phyloP scores from a whole-genome alignment of 1,140 invertebrate genomes.

The Drosophila pachea region DNA sequence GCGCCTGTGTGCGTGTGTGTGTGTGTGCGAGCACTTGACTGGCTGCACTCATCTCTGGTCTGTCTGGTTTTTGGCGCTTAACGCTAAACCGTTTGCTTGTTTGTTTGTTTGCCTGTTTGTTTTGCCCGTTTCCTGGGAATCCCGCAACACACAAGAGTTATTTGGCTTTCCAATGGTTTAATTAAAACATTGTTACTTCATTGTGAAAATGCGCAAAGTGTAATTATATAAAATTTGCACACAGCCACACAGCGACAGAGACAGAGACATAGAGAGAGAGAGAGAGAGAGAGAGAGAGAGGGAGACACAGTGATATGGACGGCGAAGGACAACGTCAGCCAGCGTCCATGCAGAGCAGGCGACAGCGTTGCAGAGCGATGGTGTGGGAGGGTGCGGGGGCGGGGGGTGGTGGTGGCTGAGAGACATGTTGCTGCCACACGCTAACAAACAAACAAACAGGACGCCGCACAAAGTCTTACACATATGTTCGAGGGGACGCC shows the following conservation, averaged over 20 bases:
- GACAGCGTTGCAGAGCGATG: too few species aligned
- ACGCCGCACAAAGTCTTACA: slow-evolving; percentile 59
- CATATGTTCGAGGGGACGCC: slow-evolving; percentile 57
- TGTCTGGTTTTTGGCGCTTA: slow-evolving; percentile 32
- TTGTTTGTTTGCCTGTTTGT: slow-evolving; percentile 22
- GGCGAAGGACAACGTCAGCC: too few species aligned
- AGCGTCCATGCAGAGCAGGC: too few species aligned
- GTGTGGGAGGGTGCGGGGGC: background rate
- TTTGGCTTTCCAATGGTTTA: slow-evolving; percentile 76
- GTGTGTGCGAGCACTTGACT: slow-evolving; percentile 12
- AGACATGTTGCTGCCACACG: slow-evolving; percentile 31
- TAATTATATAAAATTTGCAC: slow-evolving; percentile 75
- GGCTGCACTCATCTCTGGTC: slow-evolving; percentile 1
- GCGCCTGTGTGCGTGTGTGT: background rate
- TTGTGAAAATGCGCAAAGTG: slow-evolving; percentile 76
- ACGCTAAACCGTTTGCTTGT: slow-evolving; percentile 45
- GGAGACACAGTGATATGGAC: background rate
- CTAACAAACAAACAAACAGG: slow-evolving; percentile 71
- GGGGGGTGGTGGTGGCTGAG: background rate
- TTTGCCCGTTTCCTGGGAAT: slow-evolving; percentile 34
- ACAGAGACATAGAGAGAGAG: slow-evolving; percentile 4
- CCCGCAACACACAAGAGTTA: slow-evolving; percentile 69
- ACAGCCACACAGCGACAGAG: slow-evolving; percentile 44
- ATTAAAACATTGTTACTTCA: slow-evolving; percentile 78
- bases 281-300: background rate